Percentiles rank a stretch among this genome's conserved stretches.
Conservation (phyloP, 2,113 vertebrate genomes). For the Petromus typicus region DNA sequence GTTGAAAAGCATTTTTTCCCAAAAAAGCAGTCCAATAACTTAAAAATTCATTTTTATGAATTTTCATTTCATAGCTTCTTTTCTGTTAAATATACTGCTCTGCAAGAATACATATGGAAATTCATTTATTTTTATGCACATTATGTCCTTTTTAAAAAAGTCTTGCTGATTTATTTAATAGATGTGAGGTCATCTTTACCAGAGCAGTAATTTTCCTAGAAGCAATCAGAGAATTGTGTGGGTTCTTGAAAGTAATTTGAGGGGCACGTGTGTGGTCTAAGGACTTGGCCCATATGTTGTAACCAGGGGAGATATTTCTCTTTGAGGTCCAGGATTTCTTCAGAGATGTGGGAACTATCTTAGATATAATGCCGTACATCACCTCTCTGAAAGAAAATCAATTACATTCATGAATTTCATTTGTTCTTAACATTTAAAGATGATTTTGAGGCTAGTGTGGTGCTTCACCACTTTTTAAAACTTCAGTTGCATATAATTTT, state of each 20-base stretch:
- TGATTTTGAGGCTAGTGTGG: constrained; percentile 32
- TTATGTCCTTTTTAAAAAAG: constrained; percentile 46
- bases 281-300: background rate
- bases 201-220: constrained; percentile 51
- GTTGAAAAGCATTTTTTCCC: constrained; percentile 40
- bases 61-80: too few relatives aligned
- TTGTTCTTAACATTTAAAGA: constrained; percentile 46
- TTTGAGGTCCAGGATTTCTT: background rate
- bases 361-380: constrained; percentile 2
- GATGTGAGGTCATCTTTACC: constrained; percentile 48
- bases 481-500: constrained; percentile 22
- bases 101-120: constrained; percentile 39
- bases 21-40: constrained; percentile 15
- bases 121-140: constrained; percentile 42
- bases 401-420: constrained; percentile 29
- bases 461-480: background rate
- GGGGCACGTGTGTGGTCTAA: background rate
- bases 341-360: background rate
- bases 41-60: constrained; percentile 52
- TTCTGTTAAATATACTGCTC: constrained; percentile 47
- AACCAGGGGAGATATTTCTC: background rate
- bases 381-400: constrained; percentile 38
- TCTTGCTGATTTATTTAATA: constrained; percentile 53
- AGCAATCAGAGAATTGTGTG: constrained; percentile 38
- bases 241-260: background rate